These are phyloP conservation scores for Asobara japonica DNA, from an alignment of 1,140 invertebrate species.

Conservation along the genomic window DNA sequence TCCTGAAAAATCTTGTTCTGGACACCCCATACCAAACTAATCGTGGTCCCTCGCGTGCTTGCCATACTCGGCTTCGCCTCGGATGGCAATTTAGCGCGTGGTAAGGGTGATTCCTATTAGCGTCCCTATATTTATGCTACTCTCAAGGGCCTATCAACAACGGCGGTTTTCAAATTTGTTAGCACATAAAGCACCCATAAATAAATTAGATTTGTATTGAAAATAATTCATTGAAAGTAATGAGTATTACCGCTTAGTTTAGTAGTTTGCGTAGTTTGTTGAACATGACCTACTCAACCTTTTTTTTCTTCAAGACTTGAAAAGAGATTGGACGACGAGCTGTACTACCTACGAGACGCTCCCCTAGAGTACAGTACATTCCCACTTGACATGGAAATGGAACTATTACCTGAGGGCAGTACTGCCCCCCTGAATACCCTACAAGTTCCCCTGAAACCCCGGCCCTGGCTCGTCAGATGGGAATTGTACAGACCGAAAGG, in stretches of 20 bases:
- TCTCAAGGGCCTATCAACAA: no score
- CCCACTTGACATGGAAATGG: slow-evolving; percentile 90
- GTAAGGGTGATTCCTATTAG: no score
- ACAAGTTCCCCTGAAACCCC: slow-evolving; percentile 84
- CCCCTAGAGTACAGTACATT: slow-evolving; percentile 93
- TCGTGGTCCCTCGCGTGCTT: no score
- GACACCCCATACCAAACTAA: no score
- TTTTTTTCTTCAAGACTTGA: slow-evolving; percentile 82
- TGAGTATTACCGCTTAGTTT: neutral
- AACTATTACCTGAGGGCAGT: slow-evolving; percentile 79
- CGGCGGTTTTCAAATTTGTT: no score
- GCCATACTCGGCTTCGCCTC: no score
- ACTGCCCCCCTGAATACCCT: slow-evolving; percentile 88
- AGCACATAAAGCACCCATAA: no score
- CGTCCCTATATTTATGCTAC: no score
- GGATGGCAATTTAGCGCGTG: no score
- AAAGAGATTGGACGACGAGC: slow-evolving; percentile 90
- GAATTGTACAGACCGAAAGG: slow-evolving; percentile 71
- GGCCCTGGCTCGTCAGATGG: slow-evolving; percentile 88
- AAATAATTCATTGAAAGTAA: no score
- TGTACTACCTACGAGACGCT: slow-evolving; percentile 94
- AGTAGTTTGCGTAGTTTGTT: neutral
- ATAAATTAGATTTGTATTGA: no score
- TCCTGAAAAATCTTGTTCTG: no score
- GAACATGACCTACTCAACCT: slow-evolving; percentile 21